Evolutionary conservation across 2,797 vertebrate species (phyloP), one percentile per base, ranked within the genome.

Genomic region (Setipinna tenuifilis): DNA sequence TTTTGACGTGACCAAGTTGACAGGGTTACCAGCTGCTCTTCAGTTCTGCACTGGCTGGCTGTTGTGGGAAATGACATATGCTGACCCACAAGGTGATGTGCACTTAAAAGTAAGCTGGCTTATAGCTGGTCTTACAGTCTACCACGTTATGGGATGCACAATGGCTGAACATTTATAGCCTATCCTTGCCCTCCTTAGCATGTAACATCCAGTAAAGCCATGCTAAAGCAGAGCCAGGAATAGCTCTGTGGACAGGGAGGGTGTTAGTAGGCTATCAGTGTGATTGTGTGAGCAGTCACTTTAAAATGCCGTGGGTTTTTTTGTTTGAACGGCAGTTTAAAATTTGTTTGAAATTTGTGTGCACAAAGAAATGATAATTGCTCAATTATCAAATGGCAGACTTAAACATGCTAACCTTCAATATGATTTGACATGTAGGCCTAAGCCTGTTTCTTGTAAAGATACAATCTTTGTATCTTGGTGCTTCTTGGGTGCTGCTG

Each of bases 181-280:
- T 62, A 35, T 75, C 68, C 31, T 9, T 25, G 68, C 14, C 68
- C 68, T 75, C 16, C 28, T 71, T 71, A 16, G 19, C 61, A 65
- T 71, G 58, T 12, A 71, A 28, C 28, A 35, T 75, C 14, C 28
- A 35, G 65, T 3, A 71, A 16, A 75, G 28, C 35, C 19, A 35
- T 19, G 35, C 17, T 78, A 21, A 78, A 78, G 31, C 31, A 78
- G 35, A 78, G 71, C 71, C 35, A 78, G 71, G 71, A 78, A 78
- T 78, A 78, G 35, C 16, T 1, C 31, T 75, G 35, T 5, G 21
- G 6, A 35, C 71, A 41, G 35, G 2, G 35, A 21, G 31, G 35
- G 71, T 78, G 71, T 44, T 78, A 41, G 71, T 44, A 54, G 50
- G 50, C 7, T 54, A 21, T 35, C 16, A 44, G 31, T 41, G 71